Evolutionary conservation across 2,888 invertebrate genomes (phyloP).

Genomic region (Orthosia gothica): DNA sequence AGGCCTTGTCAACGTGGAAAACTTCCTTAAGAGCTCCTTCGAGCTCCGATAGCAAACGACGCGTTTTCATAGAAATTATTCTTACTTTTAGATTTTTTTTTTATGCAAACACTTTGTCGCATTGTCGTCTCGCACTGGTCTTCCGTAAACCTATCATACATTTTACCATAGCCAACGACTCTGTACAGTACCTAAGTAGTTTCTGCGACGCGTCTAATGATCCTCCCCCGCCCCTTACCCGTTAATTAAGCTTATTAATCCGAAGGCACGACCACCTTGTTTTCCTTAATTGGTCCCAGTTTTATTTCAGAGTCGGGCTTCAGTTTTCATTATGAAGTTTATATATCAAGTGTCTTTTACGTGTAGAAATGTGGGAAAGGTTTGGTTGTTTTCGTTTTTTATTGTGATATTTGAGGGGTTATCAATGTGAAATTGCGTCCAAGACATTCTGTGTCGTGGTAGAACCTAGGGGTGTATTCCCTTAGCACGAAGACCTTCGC

Average conservation of each 20-base stretch:
- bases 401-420: not conserved
- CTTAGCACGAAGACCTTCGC: no score
- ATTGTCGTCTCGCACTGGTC: no score
- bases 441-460: not conserved
- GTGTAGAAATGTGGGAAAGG: slow-evolving; percentile 5
- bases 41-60: no score
- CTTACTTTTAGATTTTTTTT: no score
- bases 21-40: no score
- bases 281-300: slow-evolving; percentile 89
- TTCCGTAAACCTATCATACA: slow-evolving; percentile 54
- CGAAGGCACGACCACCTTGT: slow-evolving; percentile 88
- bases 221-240: slow-evolving; percentile 81
- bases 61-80: no score
- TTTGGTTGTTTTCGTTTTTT: not conserved
- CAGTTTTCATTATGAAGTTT: slow-evolving; percentile 84
- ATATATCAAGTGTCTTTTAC: slow-evolving; percentile 70
- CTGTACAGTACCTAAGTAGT: slow-evolving; percentile 73
- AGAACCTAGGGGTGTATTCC: not conserved
- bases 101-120: no score
- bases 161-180: slow-evolving; percentile 50
- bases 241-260: slow-evolving; percentile 91
- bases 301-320: slow-evolving; percentile 85
- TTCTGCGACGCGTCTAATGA: slow-evolving; percentile 80
- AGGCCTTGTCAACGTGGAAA: no score
- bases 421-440: not conserved